These are phyloP conservation scores for Zaprionus gabonicus DNA, from an alignment of 1,140 invertebrate genomes.

Conservation along the genomic window DNA sequence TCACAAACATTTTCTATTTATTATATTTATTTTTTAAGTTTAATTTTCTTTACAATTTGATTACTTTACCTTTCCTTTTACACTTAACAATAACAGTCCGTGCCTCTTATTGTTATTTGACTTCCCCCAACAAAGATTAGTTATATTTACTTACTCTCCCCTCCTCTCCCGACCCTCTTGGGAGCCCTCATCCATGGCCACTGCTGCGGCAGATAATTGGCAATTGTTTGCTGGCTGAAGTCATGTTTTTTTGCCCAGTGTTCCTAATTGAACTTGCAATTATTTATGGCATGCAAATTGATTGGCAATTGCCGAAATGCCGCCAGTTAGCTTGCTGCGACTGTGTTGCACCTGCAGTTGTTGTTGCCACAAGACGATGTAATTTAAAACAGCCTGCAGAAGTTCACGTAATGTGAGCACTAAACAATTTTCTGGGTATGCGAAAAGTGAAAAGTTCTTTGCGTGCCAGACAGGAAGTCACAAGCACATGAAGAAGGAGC, in stretches of 20 bases:
- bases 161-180: not conserved
- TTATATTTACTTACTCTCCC: not conserved
- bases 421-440: conserved; percentile 63
- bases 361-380: conserved; percentile 53
- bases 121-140: not conserved
- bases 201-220: conserved; percentile 56
- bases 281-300: conserved; percentile 78
- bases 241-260: conserved; percentile 43
- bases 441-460: conserved; percentile 59
- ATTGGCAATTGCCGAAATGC: conserved; percentile 68
- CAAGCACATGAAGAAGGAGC: conserved; percentile 4
- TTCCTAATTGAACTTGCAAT: conserved; percentile 79
- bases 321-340: conserved; percentile 15
- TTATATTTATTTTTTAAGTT: too few species aligned
- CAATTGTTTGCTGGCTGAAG: conserved; percentile 58
- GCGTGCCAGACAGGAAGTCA: conserved; percentile 48
- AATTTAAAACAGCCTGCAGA: conserved; percentile 60
- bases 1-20: too few species aligned
- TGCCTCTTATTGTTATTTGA: not conserved
- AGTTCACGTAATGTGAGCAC: conserved; percentile 57
- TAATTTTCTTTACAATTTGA: too few species aligned
- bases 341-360: conserved; percentile 58
- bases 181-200: not conserved
- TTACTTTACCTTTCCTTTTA: too few species aligned
- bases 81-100: not conserved